A percentile compares a stretch with the other conserved stretches of the same genome.
phyloP scores from a whole-genome alignment of 1,140 invertebrate species.

The Diploscapter pachys region DNA sequence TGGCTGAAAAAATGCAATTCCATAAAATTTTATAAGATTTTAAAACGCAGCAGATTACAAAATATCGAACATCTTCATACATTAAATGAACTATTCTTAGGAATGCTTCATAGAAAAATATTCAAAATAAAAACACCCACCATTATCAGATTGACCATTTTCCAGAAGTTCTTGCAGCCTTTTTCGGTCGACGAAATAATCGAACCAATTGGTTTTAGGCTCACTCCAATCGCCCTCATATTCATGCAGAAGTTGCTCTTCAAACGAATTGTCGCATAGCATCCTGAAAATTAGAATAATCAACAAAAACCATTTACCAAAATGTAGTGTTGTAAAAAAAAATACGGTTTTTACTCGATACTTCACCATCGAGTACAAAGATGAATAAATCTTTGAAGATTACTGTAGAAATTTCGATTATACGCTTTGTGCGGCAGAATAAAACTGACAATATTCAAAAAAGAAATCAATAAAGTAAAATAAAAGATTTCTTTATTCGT shows the following conservation, averaged over 20 bases:
- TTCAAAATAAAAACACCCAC: neutral
- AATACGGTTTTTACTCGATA: neutral
- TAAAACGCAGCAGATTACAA: neutral
- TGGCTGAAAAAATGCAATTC: constrained; percentile 26
- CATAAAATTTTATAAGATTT: neutral
- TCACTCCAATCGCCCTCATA: neutral
- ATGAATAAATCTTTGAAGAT: too few relatives aligned
- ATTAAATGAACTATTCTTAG: neutral
- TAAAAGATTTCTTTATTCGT: too few relatives aligned
- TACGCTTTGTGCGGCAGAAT: too few relatives aligned
- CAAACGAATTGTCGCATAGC: neutral
- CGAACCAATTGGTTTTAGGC: constrained; percentile 31
- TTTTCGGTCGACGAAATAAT: constrained; percentile 30
- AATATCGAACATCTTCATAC: constrained; percentile 16
- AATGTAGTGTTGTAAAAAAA: neutral
- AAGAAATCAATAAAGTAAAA: too few relatives aligned
- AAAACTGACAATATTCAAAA: too few relatives aligned
- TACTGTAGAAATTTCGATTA: too few relatives aligned
- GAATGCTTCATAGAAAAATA: neutral
- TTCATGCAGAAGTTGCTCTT: constrained; percentile 4
- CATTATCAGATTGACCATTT: neutral
- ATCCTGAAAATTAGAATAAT: neutral
- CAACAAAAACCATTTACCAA: neutral
- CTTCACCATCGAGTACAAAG: neutral
- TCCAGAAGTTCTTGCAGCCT: constrained; percentile 19